Conservation (phyloP, 2,113 vertebrate species). For the Silurus asotus region DNA sequence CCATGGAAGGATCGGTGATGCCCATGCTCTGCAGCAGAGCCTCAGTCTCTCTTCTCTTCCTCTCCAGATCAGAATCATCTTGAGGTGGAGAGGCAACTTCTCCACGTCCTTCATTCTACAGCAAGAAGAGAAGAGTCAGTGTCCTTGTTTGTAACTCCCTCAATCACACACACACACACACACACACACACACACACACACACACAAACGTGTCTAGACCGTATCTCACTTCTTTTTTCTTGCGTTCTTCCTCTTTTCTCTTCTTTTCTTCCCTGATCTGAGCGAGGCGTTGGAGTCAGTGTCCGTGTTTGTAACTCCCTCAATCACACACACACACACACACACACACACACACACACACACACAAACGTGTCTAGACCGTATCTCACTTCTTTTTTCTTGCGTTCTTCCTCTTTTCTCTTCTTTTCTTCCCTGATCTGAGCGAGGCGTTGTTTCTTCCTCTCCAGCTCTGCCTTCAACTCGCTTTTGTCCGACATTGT, state of each 20-base stretch:
- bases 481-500: constrained; percentile 78
- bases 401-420: constrained; percentile 77
- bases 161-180: not conserved
- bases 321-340: not conserved
- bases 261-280: constrained; percentile 79
- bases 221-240: constrained; percentile 72
- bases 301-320: too few relatives aligned
- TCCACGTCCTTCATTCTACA: constrained; percentile 79
- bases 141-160: not conserved
- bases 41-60: constrained; percentile 95
- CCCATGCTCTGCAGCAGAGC: constrained; percentile 96
- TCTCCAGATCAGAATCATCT: constrained; percentile 95
- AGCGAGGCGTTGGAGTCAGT: constrained; percentile 73
- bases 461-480: constrained; percentile 75
- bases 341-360: constrained; percentile 26
- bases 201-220: not conserved
- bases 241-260: constrained; percentile 77
- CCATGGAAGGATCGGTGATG: constrained; percentile 85
- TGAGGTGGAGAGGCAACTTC: constrained; percentile 78
- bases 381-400: constrained; percentile 72
- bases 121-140: not conserved
- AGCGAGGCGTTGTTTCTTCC: constrained; percentile 77
- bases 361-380: not conserved
- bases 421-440: constrained; percentile 79
- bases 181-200: constrained; percentile 26